These are phyloP conservation scores for Sarcophaga rosellei DNA, from an alignment of 2,888 invertebrate genomes.

Conservation along the genomic window DNA sequence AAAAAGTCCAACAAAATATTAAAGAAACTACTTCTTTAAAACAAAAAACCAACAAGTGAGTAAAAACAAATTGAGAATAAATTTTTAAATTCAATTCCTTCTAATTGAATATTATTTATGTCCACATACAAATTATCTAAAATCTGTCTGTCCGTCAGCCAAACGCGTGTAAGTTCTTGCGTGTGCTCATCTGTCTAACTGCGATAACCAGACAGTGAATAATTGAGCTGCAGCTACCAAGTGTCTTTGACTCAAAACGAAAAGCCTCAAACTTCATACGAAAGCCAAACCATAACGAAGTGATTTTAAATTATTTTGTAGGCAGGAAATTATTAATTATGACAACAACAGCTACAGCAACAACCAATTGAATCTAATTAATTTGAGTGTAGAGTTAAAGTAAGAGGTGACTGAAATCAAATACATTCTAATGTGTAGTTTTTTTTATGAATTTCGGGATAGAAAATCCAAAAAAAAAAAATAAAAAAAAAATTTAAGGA, in stretches of 20 bases:
- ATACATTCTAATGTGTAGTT: constrained; percentile 29
- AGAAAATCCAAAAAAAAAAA: background rate
- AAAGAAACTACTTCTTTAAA: constrained; percentile 15
- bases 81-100: constrained; percentile 25
- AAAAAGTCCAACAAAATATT: background rate
- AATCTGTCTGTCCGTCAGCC: background rate
- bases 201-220: constrained; percentile 29
- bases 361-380: constrained; percentile 67
- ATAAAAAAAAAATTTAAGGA: background rate
- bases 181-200: background rate
- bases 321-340: constrained; percentile 75
- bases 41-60: background rate
- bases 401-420: constrained; percentile 16
- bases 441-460: constrained; percentile 33
- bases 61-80: constrained; percentile 46
- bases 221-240: constrained; percentile 12
- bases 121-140: constrained; percentile 10
- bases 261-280: background rate
- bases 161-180: background rate
- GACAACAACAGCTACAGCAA: constrained; percentile 46
- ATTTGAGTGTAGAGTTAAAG: constrained; percentile 53
- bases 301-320: constrained; percentile 32
- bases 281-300: background rate
- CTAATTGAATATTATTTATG: constrained; percentile 40
- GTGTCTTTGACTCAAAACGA: background rate